Evolutionary conservation across 2,797 vertebrate species (phyloP).

Genomic region (Balearica regulorum): DNA sequence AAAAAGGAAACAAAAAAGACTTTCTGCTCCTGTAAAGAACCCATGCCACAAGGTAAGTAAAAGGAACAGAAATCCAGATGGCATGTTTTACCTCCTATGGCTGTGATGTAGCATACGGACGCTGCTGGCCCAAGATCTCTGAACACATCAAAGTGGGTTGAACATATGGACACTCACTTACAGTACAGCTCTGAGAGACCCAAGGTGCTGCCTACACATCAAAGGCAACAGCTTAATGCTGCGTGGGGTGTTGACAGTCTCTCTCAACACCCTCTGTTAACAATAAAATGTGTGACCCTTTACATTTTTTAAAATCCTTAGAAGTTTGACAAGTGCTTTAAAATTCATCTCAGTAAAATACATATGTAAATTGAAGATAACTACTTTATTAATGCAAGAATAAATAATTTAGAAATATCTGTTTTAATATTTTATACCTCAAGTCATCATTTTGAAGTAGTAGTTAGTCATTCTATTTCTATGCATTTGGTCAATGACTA

Average conservation of each 20-base stretch:
- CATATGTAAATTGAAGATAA: neutral
- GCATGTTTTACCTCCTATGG: constrained; percentile 8
- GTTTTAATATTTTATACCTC: neutral
- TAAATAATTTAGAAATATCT: neutral
- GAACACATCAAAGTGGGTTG: constrained; percentile 29
- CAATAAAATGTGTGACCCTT: constrained; percentile 53
- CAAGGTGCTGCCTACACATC: constrained; percentile 46
- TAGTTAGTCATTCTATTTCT: neutral
- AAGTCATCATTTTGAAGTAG: neutral
- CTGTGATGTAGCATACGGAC: constrained; percentile 18
- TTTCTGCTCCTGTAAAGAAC: neutral
- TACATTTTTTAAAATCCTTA: neutral
- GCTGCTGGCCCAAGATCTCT: constrained; percentile 46
- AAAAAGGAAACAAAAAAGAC: neutral
- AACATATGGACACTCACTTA: constrained; percentile 51
- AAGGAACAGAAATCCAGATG: constrained; percentile 26
- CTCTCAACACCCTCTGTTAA: constrained; percentile 48
- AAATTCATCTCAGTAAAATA: neutral
- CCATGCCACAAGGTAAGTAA: neutral
- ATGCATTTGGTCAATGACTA: neutral
- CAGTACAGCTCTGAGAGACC: constrained; percentile 21
- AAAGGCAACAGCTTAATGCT: constrained; percentile 47
- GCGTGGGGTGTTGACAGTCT: constrained; percentile 32
- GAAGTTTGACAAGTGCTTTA: constrained; percentile 21
- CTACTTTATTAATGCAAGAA: neutral